These are phyloP conservation scores for Murina feae DNA, from an alignment of 2,113 vertebrate species.

Conservation along the genomic window DNA sequence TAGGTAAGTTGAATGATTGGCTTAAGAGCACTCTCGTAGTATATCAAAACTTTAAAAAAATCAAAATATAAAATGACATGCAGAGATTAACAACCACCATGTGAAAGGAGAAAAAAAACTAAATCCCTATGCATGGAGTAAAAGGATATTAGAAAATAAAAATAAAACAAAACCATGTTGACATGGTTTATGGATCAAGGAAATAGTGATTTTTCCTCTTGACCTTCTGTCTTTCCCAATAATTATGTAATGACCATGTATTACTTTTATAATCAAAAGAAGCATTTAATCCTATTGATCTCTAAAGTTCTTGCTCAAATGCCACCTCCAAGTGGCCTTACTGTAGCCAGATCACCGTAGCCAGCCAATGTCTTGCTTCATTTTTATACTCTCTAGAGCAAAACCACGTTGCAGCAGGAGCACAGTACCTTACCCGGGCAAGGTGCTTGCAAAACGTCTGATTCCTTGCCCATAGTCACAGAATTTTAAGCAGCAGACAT, in stretches of 20 bases:
- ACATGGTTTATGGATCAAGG: constrained; percentile 8
- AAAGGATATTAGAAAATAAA: constrained; percentile 6
- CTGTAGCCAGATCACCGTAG: neutral
- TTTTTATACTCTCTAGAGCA: neutral
- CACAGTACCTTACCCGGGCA: neutral
- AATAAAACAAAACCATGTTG: constrained; percentile 16
- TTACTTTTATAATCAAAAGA: constrained; percentile 30
- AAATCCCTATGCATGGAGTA: neutral
- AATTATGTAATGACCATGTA: neutral
- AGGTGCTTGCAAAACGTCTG: neutral
- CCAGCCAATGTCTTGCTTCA: neutral
- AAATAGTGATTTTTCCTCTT: constrained; percentile 43
- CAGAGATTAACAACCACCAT: neutral
- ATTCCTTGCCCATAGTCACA: neutral
- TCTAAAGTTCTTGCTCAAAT: neutral
- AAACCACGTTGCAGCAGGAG: neutral
- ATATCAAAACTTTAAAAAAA: neutral
- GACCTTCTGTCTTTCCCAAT: constrained; percentile 8
- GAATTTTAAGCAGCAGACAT: neutral
- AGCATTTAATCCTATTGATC: constrained; percentile 30
- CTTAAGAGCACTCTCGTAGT: neutral
- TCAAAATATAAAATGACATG: constrained; percentile 6
- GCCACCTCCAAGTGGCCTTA: neutral
- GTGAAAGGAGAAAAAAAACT: neutral
- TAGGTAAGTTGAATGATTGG: neutral